phyloP scores from a whole-genome alignment of 2,888 invertebrate species.

The Hydrotaea diabolus region DNA sequence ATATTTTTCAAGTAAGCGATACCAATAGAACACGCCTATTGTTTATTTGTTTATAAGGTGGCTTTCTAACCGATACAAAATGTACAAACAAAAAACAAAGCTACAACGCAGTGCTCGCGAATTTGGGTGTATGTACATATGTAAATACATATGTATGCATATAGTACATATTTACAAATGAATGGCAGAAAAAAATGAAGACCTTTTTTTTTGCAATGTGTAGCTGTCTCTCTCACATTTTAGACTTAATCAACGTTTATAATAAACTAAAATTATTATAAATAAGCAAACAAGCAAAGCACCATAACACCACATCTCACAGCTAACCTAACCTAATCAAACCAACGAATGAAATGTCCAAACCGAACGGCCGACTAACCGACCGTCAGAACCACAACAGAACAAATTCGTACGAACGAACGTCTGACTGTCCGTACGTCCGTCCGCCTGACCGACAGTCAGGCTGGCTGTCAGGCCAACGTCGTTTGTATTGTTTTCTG shows the following conservation, averaged over 20 bases:
- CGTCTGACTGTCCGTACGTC: neutral
- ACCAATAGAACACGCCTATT: no score
- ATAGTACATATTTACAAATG: neutral
- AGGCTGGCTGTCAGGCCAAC: neutral
- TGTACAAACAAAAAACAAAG: neutral
- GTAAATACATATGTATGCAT: neutral
- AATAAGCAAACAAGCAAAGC: slow-evolving; percentile 53
- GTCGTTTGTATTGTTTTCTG: slow-evolving; percentile 6
- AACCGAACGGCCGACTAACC: slow-evolving; percentile 22
- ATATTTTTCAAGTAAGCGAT: no score
- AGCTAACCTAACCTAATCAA: neutral
- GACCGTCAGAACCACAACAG: neutral
- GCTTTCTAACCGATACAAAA: neutral
- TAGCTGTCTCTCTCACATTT: slow-evolving; percentile 44
- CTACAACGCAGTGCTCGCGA: slow-evolving; percentile 4
- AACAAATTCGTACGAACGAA: neutral
- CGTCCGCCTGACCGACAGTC: no score
- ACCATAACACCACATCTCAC: neutral
- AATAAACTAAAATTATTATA: slow-evolving; percentile 64
- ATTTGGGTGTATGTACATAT: neutral
- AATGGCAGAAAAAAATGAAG: slow-evolving; percentile 3
- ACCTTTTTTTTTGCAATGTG: slow-evolving; percentile 3
- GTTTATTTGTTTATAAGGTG: neutral
- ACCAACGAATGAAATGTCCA: neutral
- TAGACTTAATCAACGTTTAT: slow-evolving; percentile 60